phyloP scores from a whole-genome alignment of 1,140 invertebrate species.

The Pseudomyrmex concolor region DNA sequence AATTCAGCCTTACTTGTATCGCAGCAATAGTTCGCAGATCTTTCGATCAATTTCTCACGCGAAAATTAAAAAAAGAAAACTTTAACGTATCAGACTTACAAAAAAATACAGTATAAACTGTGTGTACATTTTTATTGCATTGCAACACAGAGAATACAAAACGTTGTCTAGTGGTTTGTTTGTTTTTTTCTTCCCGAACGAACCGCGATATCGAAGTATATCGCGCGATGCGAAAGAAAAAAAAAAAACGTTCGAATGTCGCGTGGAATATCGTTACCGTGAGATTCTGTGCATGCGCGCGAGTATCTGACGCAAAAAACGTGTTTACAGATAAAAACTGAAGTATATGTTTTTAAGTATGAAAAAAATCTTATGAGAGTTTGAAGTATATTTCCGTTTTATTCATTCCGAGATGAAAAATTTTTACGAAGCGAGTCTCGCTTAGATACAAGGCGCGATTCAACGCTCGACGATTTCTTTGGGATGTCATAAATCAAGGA shows the following conservation, averaged over 20 bases:
- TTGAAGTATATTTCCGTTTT: background rate
- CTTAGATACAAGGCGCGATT: background rate
- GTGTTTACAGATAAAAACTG: background rate
- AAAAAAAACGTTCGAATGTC: constrained; percentile 10
- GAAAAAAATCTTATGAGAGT: background rate
- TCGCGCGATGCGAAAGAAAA: background rate
- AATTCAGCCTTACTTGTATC: background rate
- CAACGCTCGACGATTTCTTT: background rate
- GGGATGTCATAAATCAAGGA: constrained; percentile 7
- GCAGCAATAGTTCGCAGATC: background rate
- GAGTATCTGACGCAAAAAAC: constrained; percentile 23
- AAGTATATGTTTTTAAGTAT: too few species aligned
- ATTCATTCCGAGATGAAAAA: background rate
- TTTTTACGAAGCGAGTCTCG: background rate
- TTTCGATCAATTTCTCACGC: too few species aligned
- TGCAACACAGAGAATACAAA: background rate
- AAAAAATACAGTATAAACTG: background rate
- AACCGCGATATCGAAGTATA: background rate
- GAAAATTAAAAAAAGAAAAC: too few species aligned
- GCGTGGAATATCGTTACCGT: constrained; percentile 60
- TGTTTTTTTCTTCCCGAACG: background rate
- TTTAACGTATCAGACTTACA: background rate
- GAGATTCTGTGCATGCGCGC: constrained; percentile 45
- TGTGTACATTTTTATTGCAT: background rate
- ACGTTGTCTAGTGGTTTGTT: background rate